Evolutionary conservation across 1,140 invertebrate genomes (phyloP), one percentile per base, ranked within the genome.

Genomic region (Caenorhabditis brenneri): DNA sequence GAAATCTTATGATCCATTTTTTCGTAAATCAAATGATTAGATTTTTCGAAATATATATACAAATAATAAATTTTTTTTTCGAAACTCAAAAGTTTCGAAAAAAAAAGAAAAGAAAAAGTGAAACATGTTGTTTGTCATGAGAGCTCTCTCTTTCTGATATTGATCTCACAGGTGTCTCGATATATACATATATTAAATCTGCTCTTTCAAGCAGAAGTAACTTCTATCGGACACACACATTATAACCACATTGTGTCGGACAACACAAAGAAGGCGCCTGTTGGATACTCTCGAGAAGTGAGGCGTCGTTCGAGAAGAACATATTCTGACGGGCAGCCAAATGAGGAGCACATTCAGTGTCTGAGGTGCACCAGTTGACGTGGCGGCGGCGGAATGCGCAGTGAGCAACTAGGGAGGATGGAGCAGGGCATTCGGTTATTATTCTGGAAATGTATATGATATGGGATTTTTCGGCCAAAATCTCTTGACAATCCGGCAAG

Each of bases 181-280:
- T 55, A 27, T 12, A 27, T 55, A n/a, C 16, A 51, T 4, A n/a
- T 46, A 16, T 9, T 12, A 46, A 46, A 46, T n/a, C n/a, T n/a
- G 53, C 24, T 24, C 53, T 58, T 58, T 27, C 53, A 58, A 36
- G 31, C 46, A 42, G 27, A 74, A 65, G n/a, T 4, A 60, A 9
- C 31, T 33, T 16, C 31, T 65, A 65, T 65, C 58, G 65, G 36
- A 74, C 36, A 42, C 65, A 74, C 65, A 74, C 65, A 42, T 74
- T 74, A 74, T 74, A 74, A 24, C 65, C 65, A 31, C 65, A 74
- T 74, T 74, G 65, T 5, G 65, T 74, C n/a, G 65, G 65, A n/a
- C 65, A 74, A n/a, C 65, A 74, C 16, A 74, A n/a, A 3, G 65
- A 74, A 7, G 65, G 65, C 5, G 65, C 33, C 19, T 24, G 7